These are phyloP conservation scores for Cyclargus thomasi DNA, from an alignment of 1,140 invertebrate species.

Conservation along the genomic window DNA sequence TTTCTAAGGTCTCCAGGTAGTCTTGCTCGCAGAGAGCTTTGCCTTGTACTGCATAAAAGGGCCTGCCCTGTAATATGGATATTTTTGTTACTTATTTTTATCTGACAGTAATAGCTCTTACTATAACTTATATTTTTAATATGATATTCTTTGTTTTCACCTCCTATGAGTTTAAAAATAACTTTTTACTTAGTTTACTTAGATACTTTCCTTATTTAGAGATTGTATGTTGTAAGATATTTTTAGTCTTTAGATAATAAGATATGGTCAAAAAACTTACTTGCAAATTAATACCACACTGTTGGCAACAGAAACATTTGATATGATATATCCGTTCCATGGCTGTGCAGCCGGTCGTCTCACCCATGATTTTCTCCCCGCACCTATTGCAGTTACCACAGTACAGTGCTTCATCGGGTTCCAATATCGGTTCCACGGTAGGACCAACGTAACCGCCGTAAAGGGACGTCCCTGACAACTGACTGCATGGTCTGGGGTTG, in stretches of 20 bases:
- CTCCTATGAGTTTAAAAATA: no score
- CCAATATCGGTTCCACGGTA: slow-evolving; percentile 87
- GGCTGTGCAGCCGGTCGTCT: slow-evolving; percentile 96
- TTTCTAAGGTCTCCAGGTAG: slow-evolving; percentile 95
- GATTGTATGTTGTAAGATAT: no score
- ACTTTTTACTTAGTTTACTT: no score
- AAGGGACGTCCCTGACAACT: slow-evolving; percentile 83
- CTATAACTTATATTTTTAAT: no score
- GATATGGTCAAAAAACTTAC: slow-evolving; percentile 31
- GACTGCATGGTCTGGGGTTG: slow-evolving; percentile 88
- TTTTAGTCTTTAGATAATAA: no score
- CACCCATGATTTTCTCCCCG: slow-evolving; percentile 93
- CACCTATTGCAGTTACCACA: slow-evolving; percentile 91
- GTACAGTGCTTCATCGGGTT: slow-evolving; percentile 82
- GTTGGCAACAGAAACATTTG: slow-evolving; percentile 93
- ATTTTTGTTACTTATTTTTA: not conserved
- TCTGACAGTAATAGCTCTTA: no score
- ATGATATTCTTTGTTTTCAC: no score
- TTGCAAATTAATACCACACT: slow-evolving; percentile 90
- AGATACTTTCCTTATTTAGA: no score
- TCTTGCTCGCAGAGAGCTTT: slow-evolving; percentile 95
- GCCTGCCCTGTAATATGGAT: slow-evolving; percentile 81
- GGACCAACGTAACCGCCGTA: slow-evolving; percentile 86
- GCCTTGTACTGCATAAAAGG: slow-evolving; percentile 94
- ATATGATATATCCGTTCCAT: slow-evolving; percentile 98